Evolutionary conservation across 2,888 invertebrate genomes (phyloP).

Genomic region (Camptogramma bilineatum): DNA sequence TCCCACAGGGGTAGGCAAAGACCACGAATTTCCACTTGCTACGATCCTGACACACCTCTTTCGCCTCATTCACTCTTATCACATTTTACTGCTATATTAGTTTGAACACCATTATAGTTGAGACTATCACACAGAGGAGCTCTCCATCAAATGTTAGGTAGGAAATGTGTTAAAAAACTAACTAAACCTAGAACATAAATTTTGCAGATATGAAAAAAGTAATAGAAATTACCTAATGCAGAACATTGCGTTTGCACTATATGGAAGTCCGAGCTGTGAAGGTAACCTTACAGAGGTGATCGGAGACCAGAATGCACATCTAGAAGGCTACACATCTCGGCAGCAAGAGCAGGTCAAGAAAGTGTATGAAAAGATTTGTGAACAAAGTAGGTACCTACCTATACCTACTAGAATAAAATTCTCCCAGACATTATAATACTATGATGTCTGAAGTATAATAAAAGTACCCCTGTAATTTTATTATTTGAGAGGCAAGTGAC

Average conservation of each 20-base stretch:
- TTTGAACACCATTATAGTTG: too few species aligned
- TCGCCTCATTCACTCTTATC: too few species aligned
- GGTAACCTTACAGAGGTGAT: slow-evolving; percentile 61
- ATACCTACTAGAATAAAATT: neutral
- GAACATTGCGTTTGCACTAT: slow-evolving; percentile 85
- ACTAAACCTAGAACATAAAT: neutral
- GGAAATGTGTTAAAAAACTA: neutral
- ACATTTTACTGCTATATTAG: too few species aligned
- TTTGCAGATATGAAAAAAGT: slow-evolving; percentile 75
- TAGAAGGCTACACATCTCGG: slow-evolving; percentile 74
- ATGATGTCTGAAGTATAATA: too few species aligned
- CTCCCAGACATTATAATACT: too few species aligned
- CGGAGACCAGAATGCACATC: slow-evolving; percentile 53
- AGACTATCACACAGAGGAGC: too few species aligned
- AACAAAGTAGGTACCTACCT: slow-evolving; percentile 72
- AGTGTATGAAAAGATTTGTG: slow-evolving; percentile 75
- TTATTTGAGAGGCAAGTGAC: too few species aligned
- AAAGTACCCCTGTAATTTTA: too few species aligned
- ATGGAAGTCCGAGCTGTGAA: slow-evolving; percentile 79
- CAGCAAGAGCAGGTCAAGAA: slow-evolving; percentile 73
- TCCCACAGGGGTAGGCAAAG: too few species aligned
- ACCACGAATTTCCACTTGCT: too few species aligned
- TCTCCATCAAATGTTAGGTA: too few species aligned
- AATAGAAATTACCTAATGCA: slow-evolving; percentile 79
- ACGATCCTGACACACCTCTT: too few species aligned